These are phyloP conservation scores for Osmoderma eremita DNA, from an alignment of 2,888 invertebrate species.

Conservation along the genomic window DNA sequence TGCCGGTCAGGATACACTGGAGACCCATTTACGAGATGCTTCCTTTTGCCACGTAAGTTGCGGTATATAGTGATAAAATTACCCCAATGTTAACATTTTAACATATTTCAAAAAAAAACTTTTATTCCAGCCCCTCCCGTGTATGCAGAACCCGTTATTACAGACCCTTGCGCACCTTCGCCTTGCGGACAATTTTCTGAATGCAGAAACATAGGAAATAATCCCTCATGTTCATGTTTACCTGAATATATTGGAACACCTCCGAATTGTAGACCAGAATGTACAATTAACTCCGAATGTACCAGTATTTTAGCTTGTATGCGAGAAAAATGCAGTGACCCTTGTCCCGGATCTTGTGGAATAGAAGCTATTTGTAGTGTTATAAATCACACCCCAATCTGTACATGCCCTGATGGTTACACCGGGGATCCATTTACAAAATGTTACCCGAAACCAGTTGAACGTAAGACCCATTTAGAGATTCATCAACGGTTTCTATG, in stretches of 20 bases:
- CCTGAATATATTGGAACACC: conserved; percentile 78
- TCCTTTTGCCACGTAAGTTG: conserved; percentile 61
- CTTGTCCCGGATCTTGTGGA: conserved; percentile 83
- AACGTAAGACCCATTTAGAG: conserved; percentile 33
- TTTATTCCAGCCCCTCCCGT: conserved; percentile 47
- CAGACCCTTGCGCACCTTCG: conserved; percentile 79
- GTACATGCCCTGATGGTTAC: conserved; percentile 77
- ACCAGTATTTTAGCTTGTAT: conserved; percentile 77
- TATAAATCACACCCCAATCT: conserved; percentile 79
- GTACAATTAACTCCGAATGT: conserved; percentile 80
- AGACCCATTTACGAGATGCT: conserved; percentile 74
- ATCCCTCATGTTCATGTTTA: conserved; percentile 79
- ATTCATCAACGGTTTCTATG: conserved; percentile 61
- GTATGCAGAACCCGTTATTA: conserved; percentile 57
- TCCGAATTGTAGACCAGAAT: conserved; percentile 83
- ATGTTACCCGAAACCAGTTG: conserved; percentile 68
- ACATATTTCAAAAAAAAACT: conserved; percentile 14
- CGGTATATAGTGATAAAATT: not conserved
- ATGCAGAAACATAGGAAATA: conserved; percentile 75
- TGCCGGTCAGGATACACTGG: conserved; percentile 74
- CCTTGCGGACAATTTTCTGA: conserved; percentile 83
- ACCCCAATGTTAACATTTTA: not conserved
- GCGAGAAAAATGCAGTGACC: conserved; percentile 78
- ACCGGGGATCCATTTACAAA: conserved; percentile 81
- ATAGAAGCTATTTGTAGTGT: conserved; percentile 77